Evolutionary conservation across 1,140 invertebrate genomes (phyloP).

Genomic region (Drosophila rhopaloa): DNA sequence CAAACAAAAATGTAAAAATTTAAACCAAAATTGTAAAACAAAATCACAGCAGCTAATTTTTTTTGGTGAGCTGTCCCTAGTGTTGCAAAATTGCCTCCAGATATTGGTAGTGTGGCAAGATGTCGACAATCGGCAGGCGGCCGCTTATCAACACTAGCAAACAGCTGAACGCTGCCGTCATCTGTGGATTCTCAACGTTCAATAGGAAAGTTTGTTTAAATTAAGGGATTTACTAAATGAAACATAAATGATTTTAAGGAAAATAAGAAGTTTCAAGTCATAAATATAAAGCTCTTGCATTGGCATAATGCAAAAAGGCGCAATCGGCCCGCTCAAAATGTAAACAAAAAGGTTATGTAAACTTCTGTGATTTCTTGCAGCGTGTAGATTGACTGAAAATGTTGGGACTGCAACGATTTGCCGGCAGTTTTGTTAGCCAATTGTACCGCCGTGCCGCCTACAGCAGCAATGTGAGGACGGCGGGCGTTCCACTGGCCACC

Average conservation of each 20-base stretch:
- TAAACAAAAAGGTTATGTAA: slow-evolving; percentile 84
- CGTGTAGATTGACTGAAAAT: slow-evolving; percentile 65
- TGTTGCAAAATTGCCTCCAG: neutral
- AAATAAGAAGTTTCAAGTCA: neutral
- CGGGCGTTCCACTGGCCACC: slow-evolving; percentile 35
- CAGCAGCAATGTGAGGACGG: slow-evolving; percentile 56
- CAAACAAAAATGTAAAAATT: slow-evolving; percentile 74
- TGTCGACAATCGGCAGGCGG: neutral
- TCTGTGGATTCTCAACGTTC: slow-evolving; percentile 55
- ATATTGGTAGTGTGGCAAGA: neutral
- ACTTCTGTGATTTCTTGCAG: slow-evolving; percentile 69
- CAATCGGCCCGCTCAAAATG: slow-evolving; percentile 38
- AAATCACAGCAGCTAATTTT: slow-evolving; percentile 68
- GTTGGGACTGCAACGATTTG: slow-evolving; percentile 75
- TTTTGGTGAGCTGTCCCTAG: slow-evolving; percentile 75
- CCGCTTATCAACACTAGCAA: neutral
- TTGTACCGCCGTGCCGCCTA: slow-evolving; percentile 62
- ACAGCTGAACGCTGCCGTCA: slow-evolving; percentile 45
- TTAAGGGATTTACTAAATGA: slow-evolving; percentile 38
- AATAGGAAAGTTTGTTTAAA: slow-evolving; percentile 56
- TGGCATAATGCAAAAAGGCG: neutral
- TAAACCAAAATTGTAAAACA: slow-evolving; percentile 73
- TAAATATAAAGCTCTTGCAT: neutral
- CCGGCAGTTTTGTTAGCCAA: slow-evolving; percentile 62
- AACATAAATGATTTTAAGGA: slow-evolving; percentile 10